Evolutionary conservation across 2,113 vertebrate genomes (phyloP).

Genomic region (Ginglymostoma cirratum): DNA sequence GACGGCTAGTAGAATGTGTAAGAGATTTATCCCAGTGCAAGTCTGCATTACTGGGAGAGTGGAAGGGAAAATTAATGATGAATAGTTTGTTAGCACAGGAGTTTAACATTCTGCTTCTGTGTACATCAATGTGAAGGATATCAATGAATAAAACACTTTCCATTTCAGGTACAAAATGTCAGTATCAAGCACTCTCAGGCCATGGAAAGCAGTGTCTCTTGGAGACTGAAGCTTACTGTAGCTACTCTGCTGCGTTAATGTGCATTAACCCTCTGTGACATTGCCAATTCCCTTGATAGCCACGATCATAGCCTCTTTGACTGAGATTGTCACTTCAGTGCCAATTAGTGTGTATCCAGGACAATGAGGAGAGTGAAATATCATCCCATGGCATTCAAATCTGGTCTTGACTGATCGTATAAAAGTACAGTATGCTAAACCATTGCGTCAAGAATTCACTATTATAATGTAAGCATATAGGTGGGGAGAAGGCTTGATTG

Average conservation of each 20-base stretch:
- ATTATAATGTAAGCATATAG: background rate
- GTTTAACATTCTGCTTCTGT: background rate
- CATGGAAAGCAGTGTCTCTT: background rate
- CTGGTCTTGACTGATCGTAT: background rate
- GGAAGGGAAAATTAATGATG: background rate
- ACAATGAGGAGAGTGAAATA: background rate
- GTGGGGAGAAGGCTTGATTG: background rate
- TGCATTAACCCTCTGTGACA: slow-evolving; percentile 17
- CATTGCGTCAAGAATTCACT: background rate
- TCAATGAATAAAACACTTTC: background rate
- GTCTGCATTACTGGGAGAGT: background rate
- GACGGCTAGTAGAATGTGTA: background rate
- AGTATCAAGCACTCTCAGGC: background rate
- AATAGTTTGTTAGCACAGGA: background rate
- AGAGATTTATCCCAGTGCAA: background rate
- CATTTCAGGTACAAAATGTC: background rate
- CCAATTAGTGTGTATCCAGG: background rate
- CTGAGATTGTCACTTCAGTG: slow-evolving; percentile 9
- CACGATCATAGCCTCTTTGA: background rate
- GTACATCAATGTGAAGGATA: background rate
- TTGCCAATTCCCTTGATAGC: background rate
- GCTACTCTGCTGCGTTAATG: background rate
- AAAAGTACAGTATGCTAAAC: background rate
- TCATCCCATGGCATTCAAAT: background rate
- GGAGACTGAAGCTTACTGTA: background rate